Evolutionary conservation across 2,888 invertebrate species (phyloP), one percentile per base, ranked within the genome.

Genomic region (Synergus gifuensis): DNA sequence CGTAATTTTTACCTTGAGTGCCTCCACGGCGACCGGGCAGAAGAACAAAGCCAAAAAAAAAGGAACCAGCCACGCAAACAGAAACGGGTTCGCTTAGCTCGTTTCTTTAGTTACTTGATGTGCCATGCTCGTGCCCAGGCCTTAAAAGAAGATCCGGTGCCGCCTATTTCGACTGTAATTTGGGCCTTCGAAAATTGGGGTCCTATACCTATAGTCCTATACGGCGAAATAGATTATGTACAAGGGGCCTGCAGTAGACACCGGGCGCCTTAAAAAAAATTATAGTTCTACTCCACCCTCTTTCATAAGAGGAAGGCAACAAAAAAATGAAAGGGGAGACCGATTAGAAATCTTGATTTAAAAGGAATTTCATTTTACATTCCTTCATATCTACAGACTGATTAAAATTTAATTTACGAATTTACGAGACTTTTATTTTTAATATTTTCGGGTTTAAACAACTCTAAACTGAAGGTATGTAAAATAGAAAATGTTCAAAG

Each of bases 1-100:
- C 78, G 81, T 81, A 83, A 83, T 83, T 83, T 80, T 83, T 80
- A 79, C 81, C 81, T 73, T 79, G 66, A 81, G 80, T 83, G 81
- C 80, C 12, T 67, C n/a, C 44, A 40, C 16, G n/a, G 5, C 67
- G 22, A 46, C 14, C 22, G 46, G 67, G 22, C 22, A 16, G 5
- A 69, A 73, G 54, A 49, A 73, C 49, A 73, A 54, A 49, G 49
- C 36, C 28, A 36, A 73, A 49, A 36, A 73, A 16, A n/a, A 16
- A 28, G 28, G 42, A 7, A n/a, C n/a, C 66, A 73, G 49, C 49
- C 36, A 73, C 49, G 69, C 69, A 73, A 73, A 73, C 78, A 78
- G 79, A 78, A 83, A 81, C 83, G 78, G 80, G 83, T 83, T 83
- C 78, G 73, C 77, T 77, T 14, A 16, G 69, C 49, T 54, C 36